Percentiles rank a stretch among this genome's conserved stretches.
These are phyloP conservation scores for Drosophila prostipennis DNA, from an alignment of 2,888 invertebrate species.

Conservation along the genomic window DNA sequence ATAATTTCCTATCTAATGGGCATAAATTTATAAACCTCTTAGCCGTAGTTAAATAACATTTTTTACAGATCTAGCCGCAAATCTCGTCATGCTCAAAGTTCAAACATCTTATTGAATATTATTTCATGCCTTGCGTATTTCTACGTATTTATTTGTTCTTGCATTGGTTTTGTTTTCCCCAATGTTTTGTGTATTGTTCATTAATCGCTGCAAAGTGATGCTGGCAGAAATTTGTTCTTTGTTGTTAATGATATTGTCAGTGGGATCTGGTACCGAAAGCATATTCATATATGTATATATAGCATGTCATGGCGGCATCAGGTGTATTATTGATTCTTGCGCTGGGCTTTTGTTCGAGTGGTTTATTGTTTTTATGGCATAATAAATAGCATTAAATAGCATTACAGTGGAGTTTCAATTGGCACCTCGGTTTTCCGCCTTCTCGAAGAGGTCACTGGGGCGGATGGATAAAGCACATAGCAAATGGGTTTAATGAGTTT, in stretches of 20 bases:
- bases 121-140: conserved; percentile 21
- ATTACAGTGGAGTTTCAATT: conserved; percentile 57
- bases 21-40: conserved; percentile 5
- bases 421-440: conserved; percentile 49
- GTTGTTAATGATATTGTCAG: conserved; percentile 74
- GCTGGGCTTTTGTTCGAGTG: conserved; percentile 40
- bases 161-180: conserved; percentile 36
- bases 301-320: conserved; percentile 54
- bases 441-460: conserved; percentile 58
- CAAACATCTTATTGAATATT: conserved; percentile 35
- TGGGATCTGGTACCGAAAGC: conserved; percentile 47
- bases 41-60: conserved; percentile 9
- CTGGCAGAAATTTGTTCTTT: conserved; percentile 56
- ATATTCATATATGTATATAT: conserved; percentile 13
- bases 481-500: conserved; percentile 13
- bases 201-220: conserved; percentile 73
- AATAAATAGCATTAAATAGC: conserved; percentile 66
- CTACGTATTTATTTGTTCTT: conserved; percentile 36
- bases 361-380: conserved; percentile 51
- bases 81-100: conserved; percentile 21
- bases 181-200: conserved; percentile 36
- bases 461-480: conserved; percentile 15
- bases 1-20: neutral
- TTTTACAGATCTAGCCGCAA: neutral
- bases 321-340: conserved; percentile 59